phyloP scores from a whole-genome alignment of 2,113 vertebrate genomes.

The Laterallus jamaicensis region DNA sequence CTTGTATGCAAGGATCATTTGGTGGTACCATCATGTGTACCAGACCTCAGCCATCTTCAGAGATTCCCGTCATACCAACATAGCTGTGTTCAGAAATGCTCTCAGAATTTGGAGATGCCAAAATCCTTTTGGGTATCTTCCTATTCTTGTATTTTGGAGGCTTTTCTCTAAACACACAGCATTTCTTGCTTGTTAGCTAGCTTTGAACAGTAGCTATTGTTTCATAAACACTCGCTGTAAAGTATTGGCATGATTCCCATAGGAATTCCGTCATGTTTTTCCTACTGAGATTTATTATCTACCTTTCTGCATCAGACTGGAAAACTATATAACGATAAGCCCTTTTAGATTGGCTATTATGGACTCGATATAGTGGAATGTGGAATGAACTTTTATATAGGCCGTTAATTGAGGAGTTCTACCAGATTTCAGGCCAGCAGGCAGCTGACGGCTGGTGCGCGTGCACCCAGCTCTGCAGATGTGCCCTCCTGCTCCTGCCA shows the following conservation, averaged over 20 bases:
- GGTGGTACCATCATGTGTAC: neutral
- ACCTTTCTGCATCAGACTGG: neutral
- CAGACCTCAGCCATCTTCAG: neutral
- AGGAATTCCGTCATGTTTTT: neutral
- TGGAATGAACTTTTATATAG: neutral
- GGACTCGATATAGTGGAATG: neutral
- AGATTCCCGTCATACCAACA: neutral
- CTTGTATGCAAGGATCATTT: neutral
- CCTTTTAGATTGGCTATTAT: neutral
- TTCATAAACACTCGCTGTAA: neutral
- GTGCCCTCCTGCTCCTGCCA: neutral
- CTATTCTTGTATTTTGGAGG: neutral
- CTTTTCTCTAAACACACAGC: neutral
- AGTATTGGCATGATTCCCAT: neutral
- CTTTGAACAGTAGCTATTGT: neutral
- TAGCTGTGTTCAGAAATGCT: neutral
- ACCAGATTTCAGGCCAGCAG: neutral
- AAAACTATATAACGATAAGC: constrained; percentile 8
- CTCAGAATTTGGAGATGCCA: neutral
- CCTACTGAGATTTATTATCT: neutral
- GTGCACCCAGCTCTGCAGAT: accelerated
- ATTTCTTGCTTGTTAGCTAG: neutral
- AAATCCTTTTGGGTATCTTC: neutral
- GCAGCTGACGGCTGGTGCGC: accelerated
- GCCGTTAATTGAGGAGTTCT: neutral